These are phyloP conservation scores for Forbesichthys papilliferus DNA, from an alignment of 2,113 vertebrate species.

Conservation along the genomic window DNA sequence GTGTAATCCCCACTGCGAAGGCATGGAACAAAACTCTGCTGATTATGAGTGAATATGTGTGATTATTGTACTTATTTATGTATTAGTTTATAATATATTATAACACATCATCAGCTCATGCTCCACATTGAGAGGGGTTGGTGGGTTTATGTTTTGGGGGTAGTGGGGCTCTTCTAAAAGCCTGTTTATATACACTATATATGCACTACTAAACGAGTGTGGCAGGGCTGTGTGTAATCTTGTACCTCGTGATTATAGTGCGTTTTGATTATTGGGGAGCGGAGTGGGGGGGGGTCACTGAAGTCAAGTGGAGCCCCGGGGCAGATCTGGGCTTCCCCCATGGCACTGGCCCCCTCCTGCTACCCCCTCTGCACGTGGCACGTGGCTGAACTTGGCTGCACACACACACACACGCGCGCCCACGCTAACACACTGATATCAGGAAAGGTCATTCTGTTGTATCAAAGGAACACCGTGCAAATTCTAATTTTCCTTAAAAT, in stretches of 20 bases:
- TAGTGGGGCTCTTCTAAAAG: slow-evolving; percentile 33
- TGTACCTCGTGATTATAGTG: slow-evolving; percentile 44
- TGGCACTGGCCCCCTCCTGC: slow-evolving; percentile 17
- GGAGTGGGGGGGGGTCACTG: slow-evolving; percentile 32
- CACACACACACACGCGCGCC: slow-evolving; percentile 6
- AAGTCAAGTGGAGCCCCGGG: slow-evolving; percentile 35
- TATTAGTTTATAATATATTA: no score
- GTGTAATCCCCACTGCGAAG: slow-evolving; percentile 64
- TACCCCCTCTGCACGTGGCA: slow-evolving; percentile 20
- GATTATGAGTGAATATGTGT: slow-evolving; percentile 51
- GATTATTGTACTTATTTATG: slow-evolving; percentile 30
- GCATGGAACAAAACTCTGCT: slow-evolving; percentile 61
- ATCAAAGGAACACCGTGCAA: slow-evolving; percentile 23
- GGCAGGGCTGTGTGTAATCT: slow-evolving; percentile 22
- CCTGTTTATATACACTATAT: slow-evolving; percentile 5
- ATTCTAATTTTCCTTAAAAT: slow-evolving; percentile 7
- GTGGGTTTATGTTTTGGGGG: slow-evolving; percentile 40
- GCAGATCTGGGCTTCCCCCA: slow-evolving; percentile 10
- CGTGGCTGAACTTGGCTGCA: slow-evolving; percentile 40
- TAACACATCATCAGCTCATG: slow-evolving; percentile 58
- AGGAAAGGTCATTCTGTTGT: slow-evolving; percentile 30
- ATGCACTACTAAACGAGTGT: slow-evolving; percentile 40
- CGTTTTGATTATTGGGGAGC: slow-evolving; percentile 36
- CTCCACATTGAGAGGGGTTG: slow-evolving; percentile 51
- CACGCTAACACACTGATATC: slow-evolving; percentile 23